Evolutionary conservation across 2,888 invertebrate species (phyloP), one percentile per base, ranked within the genome.

Genomic region (Parthenolecanium corni): DNA sequence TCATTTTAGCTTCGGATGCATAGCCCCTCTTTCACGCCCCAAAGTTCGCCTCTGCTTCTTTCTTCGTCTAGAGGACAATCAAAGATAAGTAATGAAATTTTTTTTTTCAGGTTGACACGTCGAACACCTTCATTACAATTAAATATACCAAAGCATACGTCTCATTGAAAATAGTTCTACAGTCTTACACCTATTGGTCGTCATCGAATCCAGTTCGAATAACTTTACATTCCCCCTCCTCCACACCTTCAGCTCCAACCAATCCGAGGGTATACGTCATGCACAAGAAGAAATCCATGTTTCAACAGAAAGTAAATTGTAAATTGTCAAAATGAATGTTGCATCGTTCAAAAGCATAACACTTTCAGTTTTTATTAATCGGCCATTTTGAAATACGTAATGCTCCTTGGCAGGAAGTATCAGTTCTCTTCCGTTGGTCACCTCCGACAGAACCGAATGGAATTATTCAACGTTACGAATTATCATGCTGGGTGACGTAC

Each of bases 141-240:
- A 25, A 54, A 11, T 61, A 53, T 64, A 88, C 23, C 5, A 63
- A 54, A 63, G 63, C 92, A 0, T 89, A 86, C 72, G 83, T 85
- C 9, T 74, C 77, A 16, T 73, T 91, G 62, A 82, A 82, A 64
- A 81, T 90, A 20, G 81, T 84, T 1, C 80, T 94, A 3, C 81
- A 86, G 38, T 85, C 91, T 1, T 85, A 84, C 71, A 89, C 91
- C 0, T 84, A 84, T 69, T 93, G 93, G 92, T 87, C 86, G 16
- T 81, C 83, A 2, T 84, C 89, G 0, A 75, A 79, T 1, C 79
- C 81, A 18, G 80, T 82, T 0, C 76, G 80, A 0, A 78, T 80
- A 0, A 75, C 76, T n/a, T 71, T 87, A 0, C 79, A 79, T 69
- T 87, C 92, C 0, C 93, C 93, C 0, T 82, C 87, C 66, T 86